Conservation (phyloP, 2,113 vertebrate genomes). For the Mystacornis crossleyi region DNA sequence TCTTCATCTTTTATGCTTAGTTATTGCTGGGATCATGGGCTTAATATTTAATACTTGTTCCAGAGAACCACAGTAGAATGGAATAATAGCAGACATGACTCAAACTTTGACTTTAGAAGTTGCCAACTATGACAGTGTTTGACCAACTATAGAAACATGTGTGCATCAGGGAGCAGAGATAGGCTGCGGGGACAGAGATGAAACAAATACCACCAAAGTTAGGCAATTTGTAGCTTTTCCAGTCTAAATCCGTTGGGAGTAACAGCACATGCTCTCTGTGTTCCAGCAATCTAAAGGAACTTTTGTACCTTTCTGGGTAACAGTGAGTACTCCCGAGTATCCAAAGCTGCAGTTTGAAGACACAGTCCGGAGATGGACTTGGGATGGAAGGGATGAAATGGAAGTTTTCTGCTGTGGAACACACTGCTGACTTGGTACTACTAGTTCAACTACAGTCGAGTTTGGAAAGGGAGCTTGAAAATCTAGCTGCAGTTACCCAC, state of each 20-base stretch:
- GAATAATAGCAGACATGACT: slow-evolving; percentile 58
- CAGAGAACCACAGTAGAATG: not conserved
- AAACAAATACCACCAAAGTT: not conserved
- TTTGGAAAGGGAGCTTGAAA: not conserved
- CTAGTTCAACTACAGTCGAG: rapidly evolving
- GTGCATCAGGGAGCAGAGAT: not conserved
- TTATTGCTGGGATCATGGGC: slow-evolving; percentile 38
- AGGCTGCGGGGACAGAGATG: not conserved
- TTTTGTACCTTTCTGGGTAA: not conserved
- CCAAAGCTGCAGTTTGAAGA: not conserved
- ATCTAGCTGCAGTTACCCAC: not conserved
- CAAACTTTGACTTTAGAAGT: slow-evolving; percentile 26
- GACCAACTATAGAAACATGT: slow-evolving; percentile 24
- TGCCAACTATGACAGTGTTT: slow-evolving; percentile 38
- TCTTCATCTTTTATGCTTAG: slow-evolving; percentile 30
- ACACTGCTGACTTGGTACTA: not conserved
- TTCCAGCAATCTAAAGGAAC: not conserved
- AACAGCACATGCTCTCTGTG: not conserved
- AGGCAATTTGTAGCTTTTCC: not conserved
- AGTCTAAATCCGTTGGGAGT: not conserved
- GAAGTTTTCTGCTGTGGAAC: not conserved
- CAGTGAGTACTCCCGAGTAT: not conserved
- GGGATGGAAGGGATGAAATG: not conserved
- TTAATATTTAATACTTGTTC: slow-evolving; percentile 53
- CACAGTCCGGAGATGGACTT: not conserved